Conservation (phyloP, 2,888 invertebrate genomes). For the Trachelus iudaicus region DNA sequence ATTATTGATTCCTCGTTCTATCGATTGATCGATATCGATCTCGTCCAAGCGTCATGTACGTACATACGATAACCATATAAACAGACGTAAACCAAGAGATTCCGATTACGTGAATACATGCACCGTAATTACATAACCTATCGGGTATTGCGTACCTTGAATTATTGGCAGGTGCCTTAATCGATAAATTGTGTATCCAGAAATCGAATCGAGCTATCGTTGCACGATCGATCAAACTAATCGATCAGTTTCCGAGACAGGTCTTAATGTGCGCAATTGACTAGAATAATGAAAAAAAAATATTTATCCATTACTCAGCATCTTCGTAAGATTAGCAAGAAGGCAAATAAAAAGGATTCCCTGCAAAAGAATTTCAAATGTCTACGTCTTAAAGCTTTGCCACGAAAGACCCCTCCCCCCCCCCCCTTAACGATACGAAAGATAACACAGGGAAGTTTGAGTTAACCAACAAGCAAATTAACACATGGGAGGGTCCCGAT, state of each 20-base stretch:
- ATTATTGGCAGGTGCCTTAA: background rate
- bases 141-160: background rate
- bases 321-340: background rate
- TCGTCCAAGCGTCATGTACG: background rate
- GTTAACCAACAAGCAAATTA: slow-evolving; percentile 65
- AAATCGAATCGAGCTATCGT: background rate
- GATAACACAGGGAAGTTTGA: slow-evolving; percentile 41
- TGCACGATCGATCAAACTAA: background rate
- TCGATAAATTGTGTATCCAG: background rate
- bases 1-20: too few relatives aligned
- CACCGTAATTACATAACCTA: background rate
- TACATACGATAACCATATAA: background rate
- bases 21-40: background rate
- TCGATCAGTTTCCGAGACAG: background rate
- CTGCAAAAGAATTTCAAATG: background rate
- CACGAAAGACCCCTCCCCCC: slow-evolving; percentile 17
- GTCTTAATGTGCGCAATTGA: background rate
- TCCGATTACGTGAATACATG: background rate
- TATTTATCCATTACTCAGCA: background rate
- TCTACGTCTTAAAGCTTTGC: background rate
- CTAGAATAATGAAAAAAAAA: background rate
- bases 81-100: background rate
- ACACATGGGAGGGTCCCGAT: slow-evolving; percentile 51
- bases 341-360: background rate
- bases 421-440: slow-evolving; percentile 37